These are phyloP conservation scores for Xenus cinereus DNA, from an alignment of 2,113 vertebrate genomes.

Conservation along the genomic window DNA sequence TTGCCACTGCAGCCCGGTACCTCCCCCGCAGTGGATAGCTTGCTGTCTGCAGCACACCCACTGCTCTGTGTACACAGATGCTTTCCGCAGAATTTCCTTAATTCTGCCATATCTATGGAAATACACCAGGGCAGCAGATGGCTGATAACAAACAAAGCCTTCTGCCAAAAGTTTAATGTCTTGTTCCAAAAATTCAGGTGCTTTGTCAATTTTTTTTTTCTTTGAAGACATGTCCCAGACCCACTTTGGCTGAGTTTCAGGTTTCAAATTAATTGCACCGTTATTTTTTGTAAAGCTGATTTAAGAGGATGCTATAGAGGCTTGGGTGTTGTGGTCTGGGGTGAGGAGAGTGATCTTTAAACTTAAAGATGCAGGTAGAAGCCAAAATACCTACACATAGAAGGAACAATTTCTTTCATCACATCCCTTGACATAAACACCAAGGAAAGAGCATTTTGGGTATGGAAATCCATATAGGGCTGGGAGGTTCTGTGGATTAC, in stretches of 20 bases:
- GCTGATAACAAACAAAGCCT: background rate
- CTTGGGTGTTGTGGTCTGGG: background rate
- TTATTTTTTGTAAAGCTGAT: background rate
- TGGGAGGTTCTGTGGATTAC: conserved; percentile 11
- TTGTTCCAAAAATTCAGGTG: background rate
- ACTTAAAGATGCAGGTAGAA: background rate
- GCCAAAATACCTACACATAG: background rate
- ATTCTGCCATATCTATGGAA: conserved; percentile 2
- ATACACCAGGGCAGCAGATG: conserved; percentile 36
- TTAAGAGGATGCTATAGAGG: background rate
- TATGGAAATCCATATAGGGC: background rate
- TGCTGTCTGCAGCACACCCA: background rate
- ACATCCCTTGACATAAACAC: background rate
- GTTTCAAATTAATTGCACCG: background rate
- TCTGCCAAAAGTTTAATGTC: background rate
- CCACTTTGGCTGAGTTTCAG: background rate
- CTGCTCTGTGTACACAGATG: background rate
- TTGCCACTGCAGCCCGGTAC: background rate
- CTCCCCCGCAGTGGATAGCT: background rate
- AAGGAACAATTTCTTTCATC: background rate
- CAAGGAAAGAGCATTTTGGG: background rate
- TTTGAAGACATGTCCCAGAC: background rate
- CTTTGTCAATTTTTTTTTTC: background rate
- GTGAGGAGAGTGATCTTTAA: background rate
- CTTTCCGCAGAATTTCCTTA: background rate